These are phyloP conservation scores for Oscheius sp. DNA, from an alignment of 2,888 invertebrate species.

Conservation along the genomic window DNA sequence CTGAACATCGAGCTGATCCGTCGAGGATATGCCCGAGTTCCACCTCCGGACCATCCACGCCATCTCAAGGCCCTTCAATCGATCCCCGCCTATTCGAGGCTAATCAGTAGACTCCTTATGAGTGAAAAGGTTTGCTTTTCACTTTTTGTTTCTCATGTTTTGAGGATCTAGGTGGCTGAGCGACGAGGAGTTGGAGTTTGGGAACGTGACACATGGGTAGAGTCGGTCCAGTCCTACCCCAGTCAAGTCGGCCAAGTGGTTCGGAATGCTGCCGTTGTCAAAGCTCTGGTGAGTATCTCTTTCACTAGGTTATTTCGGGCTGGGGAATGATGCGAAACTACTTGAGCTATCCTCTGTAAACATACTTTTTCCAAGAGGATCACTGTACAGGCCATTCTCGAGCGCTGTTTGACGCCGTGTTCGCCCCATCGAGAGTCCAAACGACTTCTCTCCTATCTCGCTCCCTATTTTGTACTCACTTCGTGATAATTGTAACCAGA, in stretches of 20 bases:
- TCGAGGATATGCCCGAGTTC: slow-evolving; percentile 71
- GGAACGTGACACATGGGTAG: slow-evolving; percentile 72
- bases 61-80: slow-evolving; percentile 70
- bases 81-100: slow-evolving; percentile 70
- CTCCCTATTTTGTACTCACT: no score
- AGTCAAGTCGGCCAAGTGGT: slow-evolving; percentile 66
- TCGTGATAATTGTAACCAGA: no score
- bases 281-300: slow-evolving; percentile 62
- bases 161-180: slow-evolving; percentile 64
- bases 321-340: no score
- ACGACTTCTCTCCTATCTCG: no score
- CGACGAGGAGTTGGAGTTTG: slow-evolving; percentile 73
- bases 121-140: slow-evolving; percentile 62
- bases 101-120: slow-evolving; percentile 69
- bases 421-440: no score
- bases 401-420: slow-evolving; percentile 2
- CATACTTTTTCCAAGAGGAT: no score
- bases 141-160: not conserved
- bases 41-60: slow-evolving; percentile 60
- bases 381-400: not conserved
- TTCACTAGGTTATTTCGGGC: not conserved
- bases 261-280: slow-evolving; percentile 64
- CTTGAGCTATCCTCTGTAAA: no score
- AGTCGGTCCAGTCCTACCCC: slow-evolving; percentile 67
- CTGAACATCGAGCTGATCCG: slow-evolving; percentile 72